Evolutionary conservation across 1,140 invertebrate species (phyloP).

Genomic region (Tetramorium simillimum): DNA sequence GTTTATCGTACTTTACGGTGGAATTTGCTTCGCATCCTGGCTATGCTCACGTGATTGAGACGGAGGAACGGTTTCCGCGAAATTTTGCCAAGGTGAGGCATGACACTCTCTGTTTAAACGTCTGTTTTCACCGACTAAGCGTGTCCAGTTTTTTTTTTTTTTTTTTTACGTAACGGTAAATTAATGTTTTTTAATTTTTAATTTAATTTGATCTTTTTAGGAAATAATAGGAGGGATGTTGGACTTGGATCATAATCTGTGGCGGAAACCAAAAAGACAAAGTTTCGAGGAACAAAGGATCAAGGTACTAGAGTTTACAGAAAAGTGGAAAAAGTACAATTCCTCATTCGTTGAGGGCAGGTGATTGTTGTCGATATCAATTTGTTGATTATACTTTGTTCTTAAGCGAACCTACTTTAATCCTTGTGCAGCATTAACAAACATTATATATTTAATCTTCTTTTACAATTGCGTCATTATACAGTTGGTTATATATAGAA

Average conservation of each 20-base stretch:
- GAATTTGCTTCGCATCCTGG: slow-evolving; percentile 96
- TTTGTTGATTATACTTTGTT: neutral
- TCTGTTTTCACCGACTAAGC: too few relatives aligned
- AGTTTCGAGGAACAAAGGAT: slow-evolving; percentile 89
- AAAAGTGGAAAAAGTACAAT: slow-evolving; percentile 89
- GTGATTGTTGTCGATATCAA: neutral
- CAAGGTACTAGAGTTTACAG: slow-evolving; percentile 89
- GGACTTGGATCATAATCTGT: slow-evolving; percentile 93
- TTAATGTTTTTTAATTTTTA: neutral
- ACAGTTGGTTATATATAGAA: too few relatives aligned
- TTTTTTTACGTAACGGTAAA: neutral
- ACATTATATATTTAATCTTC: too few relatives aligned
- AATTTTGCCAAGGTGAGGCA: slow-evolving; percentile 95
- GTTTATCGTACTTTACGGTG: slow-evolving; percentile 97
- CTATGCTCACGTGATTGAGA: slow-evolving; percentile 98
- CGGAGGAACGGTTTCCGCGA: slow-evolving; percentile 93
- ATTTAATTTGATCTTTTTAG: slow-evolving; percentile 84
- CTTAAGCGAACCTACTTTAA: neutral
- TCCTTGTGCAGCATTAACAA: too few relatives aligned
- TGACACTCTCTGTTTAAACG: neutral
- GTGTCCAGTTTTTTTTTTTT: too few relatives aligned
- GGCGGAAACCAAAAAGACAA: slow-evolving; percentile 93
- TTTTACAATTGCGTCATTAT: too few relatives aligned
- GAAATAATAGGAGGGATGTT: slow-evolving; percentile 98
- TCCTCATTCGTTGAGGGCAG: slow-evolving; percentile 72